phyloP scores from a whole-genome alignment of 2,797 vertebrate species.

The Cephalopachus bancanus region DNA sequence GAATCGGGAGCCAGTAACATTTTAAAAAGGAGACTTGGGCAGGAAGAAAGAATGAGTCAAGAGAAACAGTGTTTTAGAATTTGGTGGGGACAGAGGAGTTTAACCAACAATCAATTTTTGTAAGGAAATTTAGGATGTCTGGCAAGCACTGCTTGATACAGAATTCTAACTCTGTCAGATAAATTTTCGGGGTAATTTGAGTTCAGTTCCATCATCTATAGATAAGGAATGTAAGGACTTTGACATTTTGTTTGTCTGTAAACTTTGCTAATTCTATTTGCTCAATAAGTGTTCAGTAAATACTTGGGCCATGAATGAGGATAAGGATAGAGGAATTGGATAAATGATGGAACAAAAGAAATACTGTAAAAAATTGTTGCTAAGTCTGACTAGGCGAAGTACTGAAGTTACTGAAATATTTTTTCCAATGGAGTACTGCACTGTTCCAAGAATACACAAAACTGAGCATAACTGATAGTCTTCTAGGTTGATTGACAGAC shows the following conservation, averaged over 20 bases:
- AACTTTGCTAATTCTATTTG: neutral
- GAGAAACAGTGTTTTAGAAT: neutral
- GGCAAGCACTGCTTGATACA: neutral
- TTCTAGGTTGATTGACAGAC: neutral
- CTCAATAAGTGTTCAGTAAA: neutral
- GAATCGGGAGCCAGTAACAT: neutral
- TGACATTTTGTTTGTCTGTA: neutral
- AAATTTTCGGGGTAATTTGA: neutral
- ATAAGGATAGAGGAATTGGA: neutral
- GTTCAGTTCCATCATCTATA: neutral
- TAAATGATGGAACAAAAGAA: conserved; percentile 21
- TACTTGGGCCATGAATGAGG: neutral
- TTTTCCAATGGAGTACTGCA: neutral
- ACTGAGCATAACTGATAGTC: neutral
- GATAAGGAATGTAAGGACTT: neutral
- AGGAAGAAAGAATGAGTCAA: neutral
- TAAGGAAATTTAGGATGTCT: neutral
- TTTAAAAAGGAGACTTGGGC: neutral
- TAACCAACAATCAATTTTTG: neutral
- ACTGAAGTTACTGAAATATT: neutral
- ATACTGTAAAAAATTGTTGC: neutral
- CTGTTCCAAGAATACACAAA: neutral
- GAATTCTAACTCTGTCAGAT: neutral
- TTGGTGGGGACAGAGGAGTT: neutral
- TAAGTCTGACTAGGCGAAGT: neutral